Conservation (phyloP, 1,140 invertebrate genomes). For the Hestina assimilis region DNA sequence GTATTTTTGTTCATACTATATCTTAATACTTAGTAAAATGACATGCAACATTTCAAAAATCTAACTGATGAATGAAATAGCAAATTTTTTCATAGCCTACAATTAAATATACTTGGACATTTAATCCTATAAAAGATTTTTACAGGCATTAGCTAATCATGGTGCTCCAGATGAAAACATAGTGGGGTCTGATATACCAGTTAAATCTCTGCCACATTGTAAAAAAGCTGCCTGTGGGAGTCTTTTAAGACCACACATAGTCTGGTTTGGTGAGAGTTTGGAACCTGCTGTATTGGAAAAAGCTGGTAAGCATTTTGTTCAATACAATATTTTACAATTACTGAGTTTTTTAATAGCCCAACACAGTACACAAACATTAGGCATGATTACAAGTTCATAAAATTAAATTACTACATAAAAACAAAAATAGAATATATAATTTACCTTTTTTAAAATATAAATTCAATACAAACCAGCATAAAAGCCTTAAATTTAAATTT, state of each 20-base stretch:
- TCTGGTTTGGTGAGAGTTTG: conserved; percentile 94
- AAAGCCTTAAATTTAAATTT: conserved; percentile 20
- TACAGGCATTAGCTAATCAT: conserved; percentile 61
- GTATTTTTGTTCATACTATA: too few relatives aligned
- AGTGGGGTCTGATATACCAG: conserved; percentile 80
- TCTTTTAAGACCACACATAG: conserved; percentile 90
- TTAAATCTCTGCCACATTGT: conserved; percentile 86
- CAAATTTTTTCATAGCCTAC: too few relatives aligned
- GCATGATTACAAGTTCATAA: too few relatives aligned
- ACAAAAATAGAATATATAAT: too few relatives aligned
- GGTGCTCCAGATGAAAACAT: conserved; percentile 70
- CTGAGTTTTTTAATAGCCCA: background rate
- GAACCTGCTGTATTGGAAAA: conserved; percentile 81
- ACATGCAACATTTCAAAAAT: too few relatives aligned
- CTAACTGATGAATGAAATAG: too few relatives aligned
- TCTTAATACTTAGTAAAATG: too few relatives aligned
- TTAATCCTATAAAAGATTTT: background rate
- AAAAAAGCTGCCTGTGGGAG: conserved; percentile 82
- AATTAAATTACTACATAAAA: too few relatives aligned
- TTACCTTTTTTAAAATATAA: too few relatives aligned
- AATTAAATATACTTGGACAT: background rate
- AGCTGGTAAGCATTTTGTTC: conserved; percentile 76
- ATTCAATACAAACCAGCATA: too few relatives aligned
- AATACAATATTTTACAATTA: background rate
- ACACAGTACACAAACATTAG: too few relatives aligned